phyloP scores from a whole-genome alignment of 2,888 invertebrate genomes.

The Andrena fulva region DNA sequence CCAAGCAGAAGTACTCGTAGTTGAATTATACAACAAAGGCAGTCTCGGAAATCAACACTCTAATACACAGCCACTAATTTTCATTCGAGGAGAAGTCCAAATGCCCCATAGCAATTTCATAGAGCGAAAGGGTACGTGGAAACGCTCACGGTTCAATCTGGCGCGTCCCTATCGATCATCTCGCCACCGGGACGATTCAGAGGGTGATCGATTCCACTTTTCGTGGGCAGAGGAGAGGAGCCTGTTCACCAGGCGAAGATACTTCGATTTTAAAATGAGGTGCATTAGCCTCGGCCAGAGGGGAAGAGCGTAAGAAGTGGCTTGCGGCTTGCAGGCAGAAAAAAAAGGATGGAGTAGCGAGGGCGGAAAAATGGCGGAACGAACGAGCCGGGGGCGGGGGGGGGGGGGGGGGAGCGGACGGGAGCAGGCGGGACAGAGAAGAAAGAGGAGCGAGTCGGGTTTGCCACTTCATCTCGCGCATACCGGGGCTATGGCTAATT shows the following conservation, averaged over 20 bases:
- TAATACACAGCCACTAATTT: too few species aligned
- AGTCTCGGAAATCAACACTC: too few species aligned
- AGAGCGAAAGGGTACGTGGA: not conserved
- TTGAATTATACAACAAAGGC: too few species aligned
- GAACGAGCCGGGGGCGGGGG: not conserved
- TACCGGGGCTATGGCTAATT: constrained; percentile 73
- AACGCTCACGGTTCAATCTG: not conserved
- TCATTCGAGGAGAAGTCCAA: not conserved
- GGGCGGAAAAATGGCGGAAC: not conserved
- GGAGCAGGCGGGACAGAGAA: constrained; percentile 35
- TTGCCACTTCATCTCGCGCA: constrained; percentile 67
- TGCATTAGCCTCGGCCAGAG: constrained; percentile 18
- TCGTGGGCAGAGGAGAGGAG: not conserved
- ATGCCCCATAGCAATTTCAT: not conserved
- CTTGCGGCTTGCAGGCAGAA: constrained; percentile 26
- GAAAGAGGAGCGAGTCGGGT: constrained; percentile 34
- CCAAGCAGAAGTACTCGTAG: too few species aligned
- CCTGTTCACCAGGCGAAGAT: not conserved
- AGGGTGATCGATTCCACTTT: constrained; percentile 8
- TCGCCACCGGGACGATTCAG: not conserved
- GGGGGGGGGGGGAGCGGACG: not conserved
- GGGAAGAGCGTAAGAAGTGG: constrained; percentile 32
- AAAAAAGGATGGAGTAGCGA: constrained; percentile 1
- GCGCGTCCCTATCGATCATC: not conserved
- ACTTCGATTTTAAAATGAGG: constrained; percentile 17